Conservation (phyloP, 2,888 invertebrate genomes). For the Drosophila borealis region DNA sequence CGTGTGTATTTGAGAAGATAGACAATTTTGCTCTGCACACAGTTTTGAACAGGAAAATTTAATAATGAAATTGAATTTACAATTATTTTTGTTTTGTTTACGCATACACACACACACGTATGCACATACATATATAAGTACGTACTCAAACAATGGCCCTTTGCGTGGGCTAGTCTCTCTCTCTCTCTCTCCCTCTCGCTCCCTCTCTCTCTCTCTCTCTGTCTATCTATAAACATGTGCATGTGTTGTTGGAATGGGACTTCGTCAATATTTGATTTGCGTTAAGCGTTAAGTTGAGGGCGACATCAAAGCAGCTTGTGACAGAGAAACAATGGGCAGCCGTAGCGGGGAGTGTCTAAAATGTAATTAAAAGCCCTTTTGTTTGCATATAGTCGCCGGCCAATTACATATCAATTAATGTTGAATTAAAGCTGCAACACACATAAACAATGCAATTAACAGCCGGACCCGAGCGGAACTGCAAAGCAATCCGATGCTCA, state of each 20-base stretch:
- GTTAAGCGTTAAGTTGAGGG: constrained; percentile 59
- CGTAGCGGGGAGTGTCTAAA: constrained; percentile 43
- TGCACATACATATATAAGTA: constrained; percentile 35
- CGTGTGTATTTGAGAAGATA: constrained; percentile 54
- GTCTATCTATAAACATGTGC: constrained; percentile 1
- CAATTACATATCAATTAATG: constrained; percentile 81
- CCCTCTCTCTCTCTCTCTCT: constrained; percentile 3
- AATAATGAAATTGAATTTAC: constrained; percentile 81
- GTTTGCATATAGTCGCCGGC: constrained; percentile 50
- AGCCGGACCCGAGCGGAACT: constrained; percentile 7
- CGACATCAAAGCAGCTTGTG: constrained; percentile 70
- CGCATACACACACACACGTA: constrained; percentile 15
- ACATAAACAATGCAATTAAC: constrained; percentile 68
- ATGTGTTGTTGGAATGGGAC: constrained; percentile 28
- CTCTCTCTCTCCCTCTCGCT: constrained; percentile 1
- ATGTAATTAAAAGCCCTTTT: constrained; percentile 73
- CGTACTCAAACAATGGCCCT: constrained; percentile 51
- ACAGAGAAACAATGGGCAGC: constrained; percentile 5
- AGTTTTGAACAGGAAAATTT: constrained; percentile 67
- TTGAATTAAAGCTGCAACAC: constrained; percentile 62
- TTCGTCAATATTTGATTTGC: constrained; percentile 76
- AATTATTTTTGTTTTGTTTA: constrained; percentile 79
- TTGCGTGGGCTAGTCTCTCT: constrained; percentile 14
- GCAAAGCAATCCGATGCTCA: constrained; percentile 70
- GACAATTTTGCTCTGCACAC: constrained; percentile 60